phyloP scores from a whole-genome alignment of 2,797 vertebrate genomes.

The Acanthurus lineatus region DNA sequence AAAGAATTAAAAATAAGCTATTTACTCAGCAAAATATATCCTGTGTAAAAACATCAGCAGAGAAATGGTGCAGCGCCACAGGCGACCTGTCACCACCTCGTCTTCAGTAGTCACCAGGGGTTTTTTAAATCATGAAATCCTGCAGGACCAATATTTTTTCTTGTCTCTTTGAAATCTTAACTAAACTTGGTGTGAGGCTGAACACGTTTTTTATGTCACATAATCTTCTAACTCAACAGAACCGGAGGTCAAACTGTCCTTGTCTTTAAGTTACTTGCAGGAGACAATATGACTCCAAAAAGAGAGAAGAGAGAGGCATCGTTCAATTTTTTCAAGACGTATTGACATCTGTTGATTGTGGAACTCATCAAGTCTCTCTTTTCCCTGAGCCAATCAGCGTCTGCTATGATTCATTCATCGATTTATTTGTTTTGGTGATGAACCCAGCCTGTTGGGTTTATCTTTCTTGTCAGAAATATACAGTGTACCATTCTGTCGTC shows the following conservation, averaged over 20 bases:
- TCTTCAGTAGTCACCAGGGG: neutral
- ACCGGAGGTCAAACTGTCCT: neutral
- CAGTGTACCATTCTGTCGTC: constrained; percentile 58
- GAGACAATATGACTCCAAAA: constrained; percentile 5
- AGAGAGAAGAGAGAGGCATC: neutral
- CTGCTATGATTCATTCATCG: constrained; percentile 60
- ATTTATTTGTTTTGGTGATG: constrained; percentile 64
- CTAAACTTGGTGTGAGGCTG: neutral
- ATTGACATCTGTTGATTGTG: constrained; percentile 65
- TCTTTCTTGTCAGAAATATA: constrained; percentile 55
- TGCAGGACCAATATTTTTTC: constrained; percentile 2
- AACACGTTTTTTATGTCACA: neutral
- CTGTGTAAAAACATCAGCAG: constrained; percentile 6
- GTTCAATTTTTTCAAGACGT: constrained; percentile 32
- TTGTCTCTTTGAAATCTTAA: neutral
- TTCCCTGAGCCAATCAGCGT: constrained; percentile 49
- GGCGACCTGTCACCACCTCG: neutral
- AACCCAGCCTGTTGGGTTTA: constrained; percentile 60
- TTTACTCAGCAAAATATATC: neutral
- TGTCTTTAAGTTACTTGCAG: neutral
- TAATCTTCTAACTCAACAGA: neutral
- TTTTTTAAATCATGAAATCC: neutral
- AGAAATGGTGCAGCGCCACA: neutral
- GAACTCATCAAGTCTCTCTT: constrained; percentile 50
- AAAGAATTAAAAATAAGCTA: constrained; percentile 43